phyloP scores from a whole-genome alignment of 2,113 vertebrate species.

The Galbula dea region DNA sequence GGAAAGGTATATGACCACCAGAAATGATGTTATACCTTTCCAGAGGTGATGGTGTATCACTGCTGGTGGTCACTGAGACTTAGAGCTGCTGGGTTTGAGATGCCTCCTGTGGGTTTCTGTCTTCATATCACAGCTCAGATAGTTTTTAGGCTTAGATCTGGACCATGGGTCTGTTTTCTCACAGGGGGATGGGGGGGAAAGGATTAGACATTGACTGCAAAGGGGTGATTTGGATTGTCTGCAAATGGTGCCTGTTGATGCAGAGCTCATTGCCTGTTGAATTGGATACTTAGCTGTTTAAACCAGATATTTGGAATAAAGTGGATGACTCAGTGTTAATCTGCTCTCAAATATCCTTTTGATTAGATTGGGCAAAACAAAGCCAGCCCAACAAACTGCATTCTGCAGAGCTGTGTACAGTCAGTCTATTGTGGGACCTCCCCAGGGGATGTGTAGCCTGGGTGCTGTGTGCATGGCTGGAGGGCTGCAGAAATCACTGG shows the following conservation, averaged over 20 bases:
- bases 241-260: not conserved
- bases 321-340: constrained; percentile 29
- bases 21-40: too few relatives aligned
- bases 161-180: not conserved
- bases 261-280: not conserved
- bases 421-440: not conserved
- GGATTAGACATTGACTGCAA: not conserved
- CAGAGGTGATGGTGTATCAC: too few relatives aligned
- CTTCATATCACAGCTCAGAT: not conserved
- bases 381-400: not conserved
- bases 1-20: too few relatives aligned
- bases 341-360: constrained; percentile 31
- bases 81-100: not conserved
- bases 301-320: constrained; percentile 23
- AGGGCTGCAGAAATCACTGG: not conserved
- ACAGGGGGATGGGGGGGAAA: not conserved
- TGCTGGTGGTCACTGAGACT: not conserved
- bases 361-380: constrained; percentile 33
- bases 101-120: not conserved
- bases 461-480: not conserved
- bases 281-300: not conserved
- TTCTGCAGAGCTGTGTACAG: not conserved
- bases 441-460: not conserved
- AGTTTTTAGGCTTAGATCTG: not conserved
- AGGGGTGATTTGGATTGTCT: not conserved